Conservation (phyloP, 1,140 invertebrate species). For the Orchesella cincta region DNA sequence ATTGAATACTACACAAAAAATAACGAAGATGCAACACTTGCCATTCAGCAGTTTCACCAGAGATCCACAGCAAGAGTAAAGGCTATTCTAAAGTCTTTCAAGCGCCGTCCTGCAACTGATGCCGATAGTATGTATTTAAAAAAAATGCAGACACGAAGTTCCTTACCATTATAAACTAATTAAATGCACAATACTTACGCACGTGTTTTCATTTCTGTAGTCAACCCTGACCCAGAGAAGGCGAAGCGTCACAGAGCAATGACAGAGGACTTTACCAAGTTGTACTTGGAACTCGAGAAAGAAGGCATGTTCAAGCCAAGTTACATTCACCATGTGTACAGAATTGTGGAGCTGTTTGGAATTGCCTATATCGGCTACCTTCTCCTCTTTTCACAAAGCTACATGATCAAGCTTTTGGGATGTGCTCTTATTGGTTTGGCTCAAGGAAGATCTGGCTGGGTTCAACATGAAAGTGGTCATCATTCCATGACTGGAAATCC, state of each 20-base stretch:
- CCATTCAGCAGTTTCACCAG: slow-evolving; percentile 44
- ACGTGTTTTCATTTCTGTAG: not conserved
- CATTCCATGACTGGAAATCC: slow-evolving; percentile 41
- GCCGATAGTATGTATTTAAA: slow-evolving; percentile 21
- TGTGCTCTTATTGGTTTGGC: slow-evolving; percentile 32
- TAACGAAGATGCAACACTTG: slow-evolving; percentile 30
- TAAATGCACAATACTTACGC: too few species aligned
- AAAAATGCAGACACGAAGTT: too few species aligned
- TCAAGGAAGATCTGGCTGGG: slow-evolving; percentile 44
- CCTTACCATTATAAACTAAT: too few species aligned
- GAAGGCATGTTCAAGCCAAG: slow-evolving; percentile 45
- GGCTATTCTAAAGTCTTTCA: slow-evolving; percentile 36
- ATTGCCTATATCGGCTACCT: slow-evolving; percentile 33
- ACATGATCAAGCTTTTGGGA: slow-evolving; percentile 38
- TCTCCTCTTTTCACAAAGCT: slow-evolving; percentile 26
- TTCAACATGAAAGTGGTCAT: slow-evolving; percentile 45
- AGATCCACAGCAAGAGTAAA: slow-evolving; percentile 30
- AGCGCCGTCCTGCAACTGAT: slow-evolving; percentile 36
- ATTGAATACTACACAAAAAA: slow-evolving; percentile 43
- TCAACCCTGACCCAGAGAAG: slow-evolving; percentile 19
- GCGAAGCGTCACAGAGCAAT: slow-evolving; percentile 39
- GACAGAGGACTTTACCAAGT: slow-evolving; percentile 45
- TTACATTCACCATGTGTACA: slow-evolving; percentile 34
- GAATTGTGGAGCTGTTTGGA: slow-evolving; percentile 36
- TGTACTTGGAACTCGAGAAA: slow-evolving; percentile 46